A percentile compares a stretch with the other conserved stretches of the same genome.
phyloP scores from a whole-genome alignment of 2,888 invertebrate species.

The Plusia festucae region DNA sequence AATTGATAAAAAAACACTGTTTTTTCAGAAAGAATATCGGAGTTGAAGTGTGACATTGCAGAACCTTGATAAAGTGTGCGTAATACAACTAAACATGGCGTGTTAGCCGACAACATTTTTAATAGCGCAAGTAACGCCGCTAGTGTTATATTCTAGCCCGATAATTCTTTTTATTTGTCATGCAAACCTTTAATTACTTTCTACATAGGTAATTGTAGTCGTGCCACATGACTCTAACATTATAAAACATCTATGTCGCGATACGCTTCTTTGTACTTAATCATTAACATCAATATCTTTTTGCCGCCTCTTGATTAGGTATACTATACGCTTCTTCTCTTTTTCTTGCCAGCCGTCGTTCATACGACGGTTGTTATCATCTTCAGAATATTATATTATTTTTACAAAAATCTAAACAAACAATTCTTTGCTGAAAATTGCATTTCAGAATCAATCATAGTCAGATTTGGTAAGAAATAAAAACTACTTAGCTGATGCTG shows the following conservation, averaged over 20 bases:
- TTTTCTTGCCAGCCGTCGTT: too few relatives aligned
- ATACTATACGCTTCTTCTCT: too few relatives aligned
- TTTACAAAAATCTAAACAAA: too few relatives aligned
- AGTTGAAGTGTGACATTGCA: slow-evolving; percentile 23
- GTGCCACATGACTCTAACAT: slow-evolving; percentile 8
- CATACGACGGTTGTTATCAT: too few relatives aligned
- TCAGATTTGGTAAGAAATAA: too few relatives aligned
- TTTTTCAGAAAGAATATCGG: not conserved
- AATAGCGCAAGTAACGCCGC: slow-evolving; percentile 34
- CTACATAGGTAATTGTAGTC: slow-evolving; percentile 11
- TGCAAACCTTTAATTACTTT: slow-evolving; percentile 33
- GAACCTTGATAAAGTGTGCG: slow-evolving; percentile 55
- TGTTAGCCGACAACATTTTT: slow-evolving; percentile 52
- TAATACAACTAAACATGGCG: slow-evolving; percentile 55
- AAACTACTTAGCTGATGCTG: too few relatives aligned
- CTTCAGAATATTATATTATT: too few relatives aligned
- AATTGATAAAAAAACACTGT: not conserved
- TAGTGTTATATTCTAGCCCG: slow-evolving; percentile 18
- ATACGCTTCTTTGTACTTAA: too few relatives aligned
- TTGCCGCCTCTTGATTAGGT: too few relatives aligned
- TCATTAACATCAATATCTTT: too few relatives aligned
- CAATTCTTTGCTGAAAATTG: too few relatives aligned
- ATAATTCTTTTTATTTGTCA: slow-evolving; percentile 36
- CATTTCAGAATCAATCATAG: too few relatives aligned
- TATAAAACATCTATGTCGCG: not conserved